phyloP scores from a whole-genome alignment of 2,797 vertebrate species.

The Squalus acanthias region DNA sequence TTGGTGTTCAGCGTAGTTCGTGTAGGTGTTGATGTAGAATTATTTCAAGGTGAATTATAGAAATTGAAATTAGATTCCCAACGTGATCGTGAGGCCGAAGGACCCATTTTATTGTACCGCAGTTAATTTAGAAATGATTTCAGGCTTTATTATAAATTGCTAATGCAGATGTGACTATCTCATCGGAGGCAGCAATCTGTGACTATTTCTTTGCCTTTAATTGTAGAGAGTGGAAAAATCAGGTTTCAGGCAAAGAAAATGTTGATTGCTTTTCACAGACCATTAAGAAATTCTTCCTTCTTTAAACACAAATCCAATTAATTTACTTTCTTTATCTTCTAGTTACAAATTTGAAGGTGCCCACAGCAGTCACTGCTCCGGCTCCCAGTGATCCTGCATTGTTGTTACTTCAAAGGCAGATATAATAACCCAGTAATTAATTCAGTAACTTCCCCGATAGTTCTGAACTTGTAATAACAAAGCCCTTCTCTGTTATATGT shows the following conservation, averaged over 20 bases:
- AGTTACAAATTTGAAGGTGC: background rate
- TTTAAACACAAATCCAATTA: background rate
- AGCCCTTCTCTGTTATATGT: background rate
- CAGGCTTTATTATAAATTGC: background rate
- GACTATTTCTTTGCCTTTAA: background rate
- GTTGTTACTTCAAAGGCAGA: background rate
- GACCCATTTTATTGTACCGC: background rate
- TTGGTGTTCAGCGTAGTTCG: background rate
- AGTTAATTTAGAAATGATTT: constrained; percentile 20
- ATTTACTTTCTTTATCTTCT: background rate
- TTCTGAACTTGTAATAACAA: background rate
- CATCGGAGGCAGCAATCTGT: background rate
- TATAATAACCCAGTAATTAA: background rate
- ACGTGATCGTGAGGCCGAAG: background rate
- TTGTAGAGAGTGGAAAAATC: background rate
- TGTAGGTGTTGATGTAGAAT: background rate
- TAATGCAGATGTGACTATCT: background rate
- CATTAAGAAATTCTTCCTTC: background rate
- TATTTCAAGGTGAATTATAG: constrained; percentile 1
- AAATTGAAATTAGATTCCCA: constrained; percentile 15
- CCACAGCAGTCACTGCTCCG: background rate
- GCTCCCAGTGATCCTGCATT: background rate
- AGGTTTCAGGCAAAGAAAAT: background rate
- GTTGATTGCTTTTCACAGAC: background rate
- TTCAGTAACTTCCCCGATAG: background rate